These are phyloP conservation scores for Hozukius guyotensis DNA, from an alignment of 2,797 vertebrate genomes.

Conservation along the genomic window DNA sequence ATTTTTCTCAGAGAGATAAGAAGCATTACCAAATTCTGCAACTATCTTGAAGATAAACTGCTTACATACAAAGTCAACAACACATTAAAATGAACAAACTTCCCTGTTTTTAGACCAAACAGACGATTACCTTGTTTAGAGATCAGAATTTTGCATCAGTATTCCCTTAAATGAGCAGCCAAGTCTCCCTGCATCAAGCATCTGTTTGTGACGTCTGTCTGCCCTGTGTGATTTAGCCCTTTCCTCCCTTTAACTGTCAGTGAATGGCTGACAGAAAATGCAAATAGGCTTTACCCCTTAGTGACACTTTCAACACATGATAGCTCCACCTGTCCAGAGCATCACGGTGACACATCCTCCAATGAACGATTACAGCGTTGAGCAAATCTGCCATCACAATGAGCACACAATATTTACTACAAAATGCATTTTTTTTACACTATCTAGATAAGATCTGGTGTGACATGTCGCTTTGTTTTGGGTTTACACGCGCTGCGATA, in stretches of 20 bases:
- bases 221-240: constrained; percentile 51
- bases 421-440: background rate
- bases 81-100: constrained; percentile 19
- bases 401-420: background rate
- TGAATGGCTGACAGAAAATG: constrained; percentile 70
- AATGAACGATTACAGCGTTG: background rate
- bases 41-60: background rate
- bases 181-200: constrained; percentile 23
- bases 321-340: constrained; percentile 65
- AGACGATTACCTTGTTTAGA: constrained; percentile 53
- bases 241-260: constrained; percentile 56
- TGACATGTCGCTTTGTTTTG: constrained; percentile 16
- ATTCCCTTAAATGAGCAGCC: constrained; percentile 47
- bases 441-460: constrained; percentile 22
- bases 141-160: constrained; percentile 30
- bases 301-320: constrained; percentile 65
- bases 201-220: constrained; percentile 57
- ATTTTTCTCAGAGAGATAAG: constrained; percentile 17
- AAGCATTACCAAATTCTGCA: constrained; percentile 2
- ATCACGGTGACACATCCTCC: constrained; percentile 26
- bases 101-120: constrained; percentile 5
- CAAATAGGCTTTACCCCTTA: constrained; percentile 65
- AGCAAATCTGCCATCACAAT: background rate
- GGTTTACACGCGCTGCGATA: background rate
- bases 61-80: constrained; percentile 33